Conservation (phyloP, 2,888 invertebrate genomes). For the Archips crataeganus region DNA sequence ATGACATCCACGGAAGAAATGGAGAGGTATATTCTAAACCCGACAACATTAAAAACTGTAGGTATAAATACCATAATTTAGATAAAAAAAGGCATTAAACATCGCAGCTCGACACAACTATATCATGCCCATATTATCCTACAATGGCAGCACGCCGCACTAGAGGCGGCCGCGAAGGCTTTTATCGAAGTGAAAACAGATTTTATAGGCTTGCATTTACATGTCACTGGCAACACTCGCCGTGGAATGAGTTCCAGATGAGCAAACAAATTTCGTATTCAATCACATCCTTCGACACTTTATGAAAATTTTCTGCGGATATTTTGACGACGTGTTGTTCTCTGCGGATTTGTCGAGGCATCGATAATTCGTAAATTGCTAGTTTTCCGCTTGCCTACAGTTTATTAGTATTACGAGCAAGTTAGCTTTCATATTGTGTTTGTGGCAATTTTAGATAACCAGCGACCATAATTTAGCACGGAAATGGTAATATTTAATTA, state of each 20-base stretch:
- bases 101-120: slow-evolving; percentile 8
- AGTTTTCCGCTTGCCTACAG: slow-evolving; percentile 14
- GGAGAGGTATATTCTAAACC: no score
- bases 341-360: slow-evolving; percentile 5
- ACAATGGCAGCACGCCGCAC: slow-evolving; percentile 24
- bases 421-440: neutral
- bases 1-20: no score
- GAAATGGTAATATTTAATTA: neutral
- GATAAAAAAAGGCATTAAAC: slow-evolving; percentile 16
- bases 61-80: neutral
- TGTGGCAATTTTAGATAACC: neutral
- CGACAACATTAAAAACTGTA: no score
- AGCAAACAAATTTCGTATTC: slow-evolving; percentile 48
- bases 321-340: slow-evolving; percentile 28
- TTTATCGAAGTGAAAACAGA: slow-evolving; percentile 39
- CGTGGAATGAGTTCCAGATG: slow-evolving; percentile 45
- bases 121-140: slow-evolving; percentile 3
- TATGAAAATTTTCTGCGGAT: slow-evolving; percentile 24
- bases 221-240: slow-evolving; percentile 42
- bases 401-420: slow-evolving; percentile 3
- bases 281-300: slow-evolving; percentile 43
- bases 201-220: slow-evolving; percentile 42
- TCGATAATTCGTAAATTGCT: slow-evolving; percentile 15
- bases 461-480: neutral
- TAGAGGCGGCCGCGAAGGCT: slow-evolving; percentile 15